Conservation (phyloP, 1,140 invertebrate species). For the Cardiocondyla obscurior region DNA sequence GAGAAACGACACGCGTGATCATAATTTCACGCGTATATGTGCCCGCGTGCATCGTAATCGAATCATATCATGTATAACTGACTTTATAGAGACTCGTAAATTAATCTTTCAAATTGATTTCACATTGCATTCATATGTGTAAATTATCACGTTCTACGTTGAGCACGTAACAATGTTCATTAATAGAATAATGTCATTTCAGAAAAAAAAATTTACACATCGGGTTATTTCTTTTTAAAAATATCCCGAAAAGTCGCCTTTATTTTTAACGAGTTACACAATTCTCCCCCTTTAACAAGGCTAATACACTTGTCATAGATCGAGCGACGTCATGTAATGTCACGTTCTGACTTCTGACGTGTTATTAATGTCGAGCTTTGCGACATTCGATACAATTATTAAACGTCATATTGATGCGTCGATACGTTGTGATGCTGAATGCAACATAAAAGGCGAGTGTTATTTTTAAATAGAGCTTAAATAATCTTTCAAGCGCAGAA, state of each 20-base stretch:
- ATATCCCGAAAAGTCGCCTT: too few relatives aligned
- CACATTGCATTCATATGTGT: too few relatives aligned
- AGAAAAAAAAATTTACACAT: too few relatives aligned
- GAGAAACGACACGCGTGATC: constrained; percentile 55
- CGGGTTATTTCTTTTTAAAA: too few relatives aligned
- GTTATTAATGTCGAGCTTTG: constrained; percentile 81
- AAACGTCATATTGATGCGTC: constrained; percentile 77
- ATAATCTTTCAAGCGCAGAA: too few relatives aligned
- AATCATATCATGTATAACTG: neutral
- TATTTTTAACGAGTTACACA: too few relatives aligned
- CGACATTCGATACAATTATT: constrained; percentile 78
- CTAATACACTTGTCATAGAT: constrained; percentile 78
- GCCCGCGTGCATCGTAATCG: neutral
- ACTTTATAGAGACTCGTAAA: neutral
- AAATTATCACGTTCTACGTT: too few relatives aligned
- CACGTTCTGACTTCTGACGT: constrained; percentile 70
- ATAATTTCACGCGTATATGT: constrained; percentile 18
- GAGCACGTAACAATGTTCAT: too few relatives aligned
- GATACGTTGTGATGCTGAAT: constrained; percentile 57
- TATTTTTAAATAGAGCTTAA: neutral
- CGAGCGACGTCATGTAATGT: constrained; percentile 49
- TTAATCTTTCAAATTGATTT: neutral
- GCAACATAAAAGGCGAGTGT: neutral
- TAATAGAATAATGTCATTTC: too few relatives aligned
- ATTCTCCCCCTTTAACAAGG: constrained; percentile 81